phyloP scores from a whole-genome alignment of 92 coral and sea anemone genomes.

The Diadumene lineata region DNA sequence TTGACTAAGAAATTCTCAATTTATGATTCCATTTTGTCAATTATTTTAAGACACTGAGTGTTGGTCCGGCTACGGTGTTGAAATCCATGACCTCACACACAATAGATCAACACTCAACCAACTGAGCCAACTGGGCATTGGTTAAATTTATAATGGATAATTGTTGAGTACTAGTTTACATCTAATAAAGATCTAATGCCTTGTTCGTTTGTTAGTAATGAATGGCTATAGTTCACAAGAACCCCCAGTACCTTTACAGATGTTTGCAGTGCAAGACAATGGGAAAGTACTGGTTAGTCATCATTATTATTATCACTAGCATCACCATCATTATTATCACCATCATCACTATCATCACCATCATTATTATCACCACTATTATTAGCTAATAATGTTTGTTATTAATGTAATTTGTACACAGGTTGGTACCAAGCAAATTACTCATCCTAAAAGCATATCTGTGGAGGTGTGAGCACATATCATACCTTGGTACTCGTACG shows the following conservation, averaged over 20 bases:
- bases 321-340: not conserved
- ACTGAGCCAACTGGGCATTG: no score
- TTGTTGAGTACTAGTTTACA: no score
- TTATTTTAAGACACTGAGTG: no score
- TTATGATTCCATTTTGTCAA: no score
- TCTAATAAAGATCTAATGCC: no score
- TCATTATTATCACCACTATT: not conserved
- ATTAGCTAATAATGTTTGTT: not conserved
- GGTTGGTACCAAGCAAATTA: constrained; percentile 14
- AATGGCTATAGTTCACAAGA: constrained; percentile 21
- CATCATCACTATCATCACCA: not conserved
- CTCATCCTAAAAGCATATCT: constrained; percentile 25
- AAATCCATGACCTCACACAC: no score
- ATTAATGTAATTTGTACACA: not conserved
- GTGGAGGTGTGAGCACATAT: constrained; percentile 26
- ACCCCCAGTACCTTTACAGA: constrained; percentile 24
- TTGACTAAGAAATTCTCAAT: no score
- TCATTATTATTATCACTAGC: not conserved
- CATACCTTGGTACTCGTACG: constrained; percentile 15
- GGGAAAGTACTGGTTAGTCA: constrained; percentile 21
- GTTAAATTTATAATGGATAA: no score
- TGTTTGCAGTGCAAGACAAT: constrained; percentile 19
- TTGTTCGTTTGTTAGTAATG: constrained; percentile 6
- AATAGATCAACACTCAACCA: no score
- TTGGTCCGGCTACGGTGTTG: no score